Base-by-base conservation (phyloP, 2,113 vertebrate genomes). In the Pholis gunnellus region DNA sequence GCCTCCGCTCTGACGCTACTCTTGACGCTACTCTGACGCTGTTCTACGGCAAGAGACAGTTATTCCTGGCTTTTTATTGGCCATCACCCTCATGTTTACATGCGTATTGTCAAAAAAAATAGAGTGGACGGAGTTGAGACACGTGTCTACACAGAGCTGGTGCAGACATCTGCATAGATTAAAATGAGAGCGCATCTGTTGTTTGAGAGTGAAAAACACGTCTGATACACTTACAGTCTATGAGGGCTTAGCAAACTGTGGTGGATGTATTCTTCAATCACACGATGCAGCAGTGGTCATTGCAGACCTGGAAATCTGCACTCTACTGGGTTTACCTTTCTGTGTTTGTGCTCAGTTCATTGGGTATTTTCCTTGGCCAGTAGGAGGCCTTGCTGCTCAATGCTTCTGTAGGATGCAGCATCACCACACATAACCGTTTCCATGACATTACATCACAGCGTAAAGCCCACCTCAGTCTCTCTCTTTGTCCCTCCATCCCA, bases 391-490 rank as follows among this genome's bases (percentile, higher is more conserved):
- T 46, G 38, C 29, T 66, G 46, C 36, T 71, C 61, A 44, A 15
- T n/a, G 72, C 40, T 38, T n/a, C 6, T 68, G 50, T 6, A 56
- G 40, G 61, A 72, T 67, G 82, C 78, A 82, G 81, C 70, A 80
- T 83, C 79, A 84, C 48, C 65, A n/a, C 70, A 70, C 75, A 57
- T 31, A 87, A 83, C 64, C 36, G 29, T 83, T 84, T 80, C 83
- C 80, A 84, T 90, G 86, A 87, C 87, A 89, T 93, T 71, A 92
- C 89, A 92, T 94, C 92, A 93, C 92, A 88, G 78, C 5, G 20
- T 72, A 72, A 84, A 87, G 59, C 77, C 84, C 81, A 65, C 79
- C 82, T 73, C 72, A 44, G 8, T 63, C 38, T 56, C 22, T 57
- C 11, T 38, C 44, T 50, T 63, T 63, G 72, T 75, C 79, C 40